Evolutionary conservation across 2,797 vertebrate genomes (phyloP).

Genomic region (Anguilla marmorata): DNA sequence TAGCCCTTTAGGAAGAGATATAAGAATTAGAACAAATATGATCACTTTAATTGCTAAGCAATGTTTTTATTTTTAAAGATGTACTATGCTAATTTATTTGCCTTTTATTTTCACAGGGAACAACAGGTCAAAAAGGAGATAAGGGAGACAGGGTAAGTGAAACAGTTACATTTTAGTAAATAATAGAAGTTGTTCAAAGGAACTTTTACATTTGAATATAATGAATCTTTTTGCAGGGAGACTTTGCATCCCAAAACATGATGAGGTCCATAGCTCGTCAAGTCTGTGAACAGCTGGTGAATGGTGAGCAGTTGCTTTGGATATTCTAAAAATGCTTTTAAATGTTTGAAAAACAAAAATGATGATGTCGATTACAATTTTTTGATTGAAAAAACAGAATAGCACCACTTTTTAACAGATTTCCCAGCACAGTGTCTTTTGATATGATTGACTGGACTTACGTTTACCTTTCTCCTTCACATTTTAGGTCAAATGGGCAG

Average conservation of each 20-base stretch:
- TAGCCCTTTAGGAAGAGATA: neutral
- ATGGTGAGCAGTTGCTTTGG: conserved; percentile 69
- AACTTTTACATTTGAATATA: conserved; percentile 11
- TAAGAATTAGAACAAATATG: neutral
- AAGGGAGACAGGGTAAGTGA: conserved; percentile 92
- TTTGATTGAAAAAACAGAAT: too few species aligned
- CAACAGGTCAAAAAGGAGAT: conserved; percentile 87
- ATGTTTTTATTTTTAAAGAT: neutral
- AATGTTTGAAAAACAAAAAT: conserved; percentile 1
- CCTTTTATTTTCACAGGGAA: conserved; percentile 75
- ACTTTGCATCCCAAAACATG: conserved; percentile 95
- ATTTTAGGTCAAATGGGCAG: conserved; percentile 87
- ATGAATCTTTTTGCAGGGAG: conserved; percentile 76
- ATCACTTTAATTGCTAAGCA: conserved; percentile 18
- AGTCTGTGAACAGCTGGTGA: conserved; percentile 93
- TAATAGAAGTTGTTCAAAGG: conserved; percentile 37
- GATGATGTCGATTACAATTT: neutral
- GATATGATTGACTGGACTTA: neutral
- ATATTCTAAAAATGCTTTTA: neutral
- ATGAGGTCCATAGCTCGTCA: conserved; percentile 96
- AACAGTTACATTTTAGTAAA: conserved; percentile 21
- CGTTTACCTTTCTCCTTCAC: neutral
- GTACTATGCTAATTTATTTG: neutral
- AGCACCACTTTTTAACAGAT: neutral
- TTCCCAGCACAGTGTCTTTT: neutral